A percentile compares a stretch with the other conserved stretches of the same genome.
Conservation (phyloP, 2,888 invertebrate genomes). For the Chaetoderma sp. region DNA sequence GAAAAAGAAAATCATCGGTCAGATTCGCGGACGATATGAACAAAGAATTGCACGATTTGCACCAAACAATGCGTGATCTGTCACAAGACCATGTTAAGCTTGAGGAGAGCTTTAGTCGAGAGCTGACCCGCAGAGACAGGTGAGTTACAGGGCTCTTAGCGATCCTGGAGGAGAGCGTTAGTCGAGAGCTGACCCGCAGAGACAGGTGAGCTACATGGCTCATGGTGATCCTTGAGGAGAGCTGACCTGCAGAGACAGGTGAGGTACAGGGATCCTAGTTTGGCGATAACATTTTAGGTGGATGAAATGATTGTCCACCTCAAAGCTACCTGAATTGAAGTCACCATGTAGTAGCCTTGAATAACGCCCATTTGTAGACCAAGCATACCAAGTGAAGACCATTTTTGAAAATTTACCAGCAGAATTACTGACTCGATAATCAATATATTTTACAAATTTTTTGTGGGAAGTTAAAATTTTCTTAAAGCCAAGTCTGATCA, state of each 20-base stretch:
- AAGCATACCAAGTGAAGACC: no score
- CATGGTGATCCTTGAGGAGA: no score
- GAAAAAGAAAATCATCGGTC: slow-evolving; percentile 47
- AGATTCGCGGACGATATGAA: slow-evolving; percentile 63
- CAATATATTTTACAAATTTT: no score
- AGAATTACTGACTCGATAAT: no score
- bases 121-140: slow-evolving; percentile 59
- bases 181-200: slow-evolving; percentile 55
- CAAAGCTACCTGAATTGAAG: no score
- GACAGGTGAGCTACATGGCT: no score
- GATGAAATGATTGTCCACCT: background rate
- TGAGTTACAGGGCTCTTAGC: slow-evolving; percentile 39
- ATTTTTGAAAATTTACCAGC: no score
- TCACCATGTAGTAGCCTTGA: no score
- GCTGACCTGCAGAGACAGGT: no score
- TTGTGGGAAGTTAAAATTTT: no score
- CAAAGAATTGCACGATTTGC: slow-evolving; percentile 54
- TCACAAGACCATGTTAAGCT: slow-evolving; percentile 61
- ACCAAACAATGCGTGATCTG: slow-evolving; percentile 62
- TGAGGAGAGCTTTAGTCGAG: slow-evolving; percentile 55
- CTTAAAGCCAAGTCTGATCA: no score
- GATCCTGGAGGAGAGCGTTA: slow-evolving; percentile 57
- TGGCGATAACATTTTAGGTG: background rate
- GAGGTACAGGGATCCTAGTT: background rate
- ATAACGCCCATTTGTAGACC: no score